These are phyloP conservation scores for Orchesellides sinensis DNA, from an alignment of 2,888 invertebrate genomes.

Conservation along the genomic window DNA sequence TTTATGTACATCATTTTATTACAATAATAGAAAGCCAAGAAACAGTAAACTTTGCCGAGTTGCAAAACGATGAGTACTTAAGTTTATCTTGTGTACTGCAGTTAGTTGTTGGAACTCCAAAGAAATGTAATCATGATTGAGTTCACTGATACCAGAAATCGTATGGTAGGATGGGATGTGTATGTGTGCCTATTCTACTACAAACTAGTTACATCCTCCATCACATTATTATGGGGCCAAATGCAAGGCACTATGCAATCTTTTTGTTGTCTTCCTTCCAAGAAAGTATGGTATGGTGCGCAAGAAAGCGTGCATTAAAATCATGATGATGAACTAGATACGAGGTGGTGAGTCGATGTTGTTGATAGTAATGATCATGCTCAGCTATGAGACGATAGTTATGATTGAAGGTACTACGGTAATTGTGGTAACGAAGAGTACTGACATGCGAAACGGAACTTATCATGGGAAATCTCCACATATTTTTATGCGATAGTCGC, in stretches of 20 bases:
- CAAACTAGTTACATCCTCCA: too few species aligned
- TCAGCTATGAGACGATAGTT: neutral
- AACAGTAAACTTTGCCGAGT: slow-evolving; percentile 16
- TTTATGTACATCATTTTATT: too few species aligned
- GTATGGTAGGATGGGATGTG: slow-evolving; percentile 36
- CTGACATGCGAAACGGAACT: slow-evolving; percentile 55
- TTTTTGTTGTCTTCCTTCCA: slow-evolving; percentile 43
- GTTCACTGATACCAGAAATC: slow-evolving; percentile 20
- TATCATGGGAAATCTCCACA: slow-evolving; percentile 60
- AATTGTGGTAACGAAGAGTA: slow-evolving; percentile 44
- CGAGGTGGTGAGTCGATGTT: neutral
- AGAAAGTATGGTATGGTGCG: slow-evolving; percentile 46
- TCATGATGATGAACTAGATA: slow-evolving; percentile 47
- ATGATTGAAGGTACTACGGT: slow-evolving; percentile 42
- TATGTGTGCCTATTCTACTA: slow-evolving; percentile 27
- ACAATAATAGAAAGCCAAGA: slow-evolving; percentile 61
- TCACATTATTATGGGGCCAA: too few species aligned
- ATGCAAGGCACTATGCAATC: neutral
- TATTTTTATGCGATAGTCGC: slow-evolving; percentile 22
- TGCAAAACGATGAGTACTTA: slow-evolving; percentile 4
- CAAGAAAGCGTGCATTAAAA: slow-evolving; percentile 55
- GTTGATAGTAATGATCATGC: slow-evolving; percentile 32
- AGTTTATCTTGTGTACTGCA: neutral
- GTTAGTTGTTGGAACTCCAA: slow-evolving; percentile 10
- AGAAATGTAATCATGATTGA: neutral